Conservation (phyloP, 2,888 invertebrate species). For the Limenitis camilla region DNA sequence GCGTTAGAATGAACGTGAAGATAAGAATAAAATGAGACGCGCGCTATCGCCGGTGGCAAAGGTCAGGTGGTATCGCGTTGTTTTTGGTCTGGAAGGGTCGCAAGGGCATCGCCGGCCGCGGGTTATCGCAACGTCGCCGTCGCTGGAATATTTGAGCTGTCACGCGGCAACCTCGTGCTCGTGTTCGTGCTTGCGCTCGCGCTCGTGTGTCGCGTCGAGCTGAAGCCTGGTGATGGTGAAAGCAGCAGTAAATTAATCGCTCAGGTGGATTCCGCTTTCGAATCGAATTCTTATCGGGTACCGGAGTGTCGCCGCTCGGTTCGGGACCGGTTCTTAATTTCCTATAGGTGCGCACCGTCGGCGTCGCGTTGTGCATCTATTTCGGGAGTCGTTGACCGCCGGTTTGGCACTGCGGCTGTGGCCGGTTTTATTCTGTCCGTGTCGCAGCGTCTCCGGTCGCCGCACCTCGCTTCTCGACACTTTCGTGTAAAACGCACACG, state of each 20-base stretch:
- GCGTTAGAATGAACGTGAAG: conserved; percentile 10
- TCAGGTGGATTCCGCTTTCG: conserved; percentile 58
- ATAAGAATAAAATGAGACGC: conserved; percentile 14
- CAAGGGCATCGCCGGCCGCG: conserved; percentile 22
- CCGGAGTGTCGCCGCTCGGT: conserved; percentile 41
- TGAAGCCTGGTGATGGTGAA: conserved; percentile 41
- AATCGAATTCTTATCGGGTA: conserved; percentile 45
- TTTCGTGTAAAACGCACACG: conserved; percentile 37
- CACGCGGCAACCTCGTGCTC: conserved; percentile 20
- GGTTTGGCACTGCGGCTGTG: conserved; percentile 49
- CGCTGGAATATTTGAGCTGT: conserved; percentile 16
- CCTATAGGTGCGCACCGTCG: conserved; percentile 58
- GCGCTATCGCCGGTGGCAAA: conserved; percentile 28
- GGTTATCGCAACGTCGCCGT: conserved; percentile 23
- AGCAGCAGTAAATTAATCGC: conserved; percentile 60
- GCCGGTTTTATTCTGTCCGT: conserved; percentile 46
- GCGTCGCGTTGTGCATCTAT: conserved; percentile 68
- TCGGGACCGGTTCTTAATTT: conserved; percentile 64
- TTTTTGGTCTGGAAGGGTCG: conserved; percentile 28
- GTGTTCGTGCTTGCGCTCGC: too few species aligned
- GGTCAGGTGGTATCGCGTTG: conserved; percentile 30
- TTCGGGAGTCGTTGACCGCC: conserved; percentile 73
- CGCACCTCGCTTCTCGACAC: conserved; percentile 27
- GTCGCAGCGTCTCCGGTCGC: conserved; percentile 36
- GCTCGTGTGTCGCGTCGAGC: conserved; percentile 1